phyloP scores from a whole-genome alignment of 2,113 vertebrate genomes.

The Zosterops pallidus region DNA sequence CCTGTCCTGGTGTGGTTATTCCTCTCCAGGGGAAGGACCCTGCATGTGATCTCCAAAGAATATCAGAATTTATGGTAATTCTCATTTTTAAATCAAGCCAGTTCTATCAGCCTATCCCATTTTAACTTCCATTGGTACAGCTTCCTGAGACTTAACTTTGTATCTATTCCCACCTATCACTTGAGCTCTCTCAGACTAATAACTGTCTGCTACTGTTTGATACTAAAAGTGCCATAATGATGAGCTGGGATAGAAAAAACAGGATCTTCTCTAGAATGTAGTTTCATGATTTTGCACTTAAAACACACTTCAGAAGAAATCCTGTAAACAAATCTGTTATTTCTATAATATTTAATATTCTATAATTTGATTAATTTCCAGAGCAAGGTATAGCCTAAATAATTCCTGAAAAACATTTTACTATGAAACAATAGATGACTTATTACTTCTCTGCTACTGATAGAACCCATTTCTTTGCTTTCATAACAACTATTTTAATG shows the following conservation, averaged over 20 bases:
- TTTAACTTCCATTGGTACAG: neutral
- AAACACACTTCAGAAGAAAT: neutral
- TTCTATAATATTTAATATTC: neutral
- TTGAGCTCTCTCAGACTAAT: neutral
- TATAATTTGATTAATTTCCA: neutral
- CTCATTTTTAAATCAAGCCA: neutral
- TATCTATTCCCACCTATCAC: neutral
- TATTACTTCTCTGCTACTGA: neutral
- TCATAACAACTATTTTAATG: neutral
- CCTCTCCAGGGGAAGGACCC: neutral
- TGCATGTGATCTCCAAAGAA: neutral
- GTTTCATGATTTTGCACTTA: neutral
- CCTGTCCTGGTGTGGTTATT: neutral
- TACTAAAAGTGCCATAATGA: neutral
- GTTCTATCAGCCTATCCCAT: neutral
- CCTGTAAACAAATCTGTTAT: neutral
- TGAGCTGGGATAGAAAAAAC: neutral
- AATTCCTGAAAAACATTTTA: neutral
- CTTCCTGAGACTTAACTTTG: neutral
- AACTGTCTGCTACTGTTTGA: fast-evolving
- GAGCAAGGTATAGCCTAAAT: neutral
- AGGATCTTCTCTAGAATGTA: neutral
- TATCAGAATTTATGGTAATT: neutral
- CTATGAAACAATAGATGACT: neutral
- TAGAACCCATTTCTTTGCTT: neutral